A percentile compares a stretch with the other conserved stretches of the same genome.
Conservation (phyloP, 2,113 vertebrate species). For the Myiopsitta monachus region DNA sequence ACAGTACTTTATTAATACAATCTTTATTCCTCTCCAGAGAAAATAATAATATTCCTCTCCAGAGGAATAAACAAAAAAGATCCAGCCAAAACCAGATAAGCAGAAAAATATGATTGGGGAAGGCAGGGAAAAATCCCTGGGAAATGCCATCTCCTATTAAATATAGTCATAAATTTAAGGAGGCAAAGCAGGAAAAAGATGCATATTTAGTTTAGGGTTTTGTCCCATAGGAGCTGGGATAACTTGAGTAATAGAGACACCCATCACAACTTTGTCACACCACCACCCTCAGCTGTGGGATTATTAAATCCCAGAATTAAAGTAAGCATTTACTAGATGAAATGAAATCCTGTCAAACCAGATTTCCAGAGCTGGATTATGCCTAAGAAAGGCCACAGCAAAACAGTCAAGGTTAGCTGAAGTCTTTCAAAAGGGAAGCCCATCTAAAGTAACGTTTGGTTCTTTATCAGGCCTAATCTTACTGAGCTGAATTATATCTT, state of each 20-base stretch:
- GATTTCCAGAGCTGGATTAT: neutral
- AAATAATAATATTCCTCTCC: neutral
- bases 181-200: neutral
- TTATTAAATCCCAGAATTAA: conserved; percentile 17
- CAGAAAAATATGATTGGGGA: neutral
- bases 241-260: neutral
- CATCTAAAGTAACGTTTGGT: neutral
- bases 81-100: neutral
- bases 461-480: neutral
- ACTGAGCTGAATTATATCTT: neutral
- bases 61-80: neutral
- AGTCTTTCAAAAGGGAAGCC: neutral
- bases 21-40: neutral
- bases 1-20: neutral
- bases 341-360: neutral
- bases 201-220: neutral
- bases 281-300: neutral
- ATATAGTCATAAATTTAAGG: neutral
- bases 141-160: neutral
- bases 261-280: neutral
- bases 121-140: neutral
- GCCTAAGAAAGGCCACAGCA: neutral
- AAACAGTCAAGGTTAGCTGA: neutral
- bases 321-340: neutral
- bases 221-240: neutral